These are phyloP conservation scores for Atethmia centrago DNA, from an alignment of 2,888 invertebrate genomes.

Conservation along the genomic window DNA sequence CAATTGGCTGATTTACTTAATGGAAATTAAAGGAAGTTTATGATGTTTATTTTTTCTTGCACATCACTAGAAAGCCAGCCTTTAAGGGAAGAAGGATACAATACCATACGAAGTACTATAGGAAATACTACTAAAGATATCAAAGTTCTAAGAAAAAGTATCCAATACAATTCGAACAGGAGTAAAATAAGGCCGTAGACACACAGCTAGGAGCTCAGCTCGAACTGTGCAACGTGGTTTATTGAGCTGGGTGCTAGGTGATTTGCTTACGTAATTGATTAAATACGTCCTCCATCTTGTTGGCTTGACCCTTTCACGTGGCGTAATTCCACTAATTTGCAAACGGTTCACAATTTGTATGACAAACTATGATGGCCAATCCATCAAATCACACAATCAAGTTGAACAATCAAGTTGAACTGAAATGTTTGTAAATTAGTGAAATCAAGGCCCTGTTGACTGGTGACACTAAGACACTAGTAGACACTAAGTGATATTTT, in stretches of 20 bases:
- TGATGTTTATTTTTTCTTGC: not conserved
- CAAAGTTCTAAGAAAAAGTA: constrained; percentile 13
- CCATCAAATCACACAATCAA: too few species aligned
- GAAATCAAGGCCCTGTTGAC: not conserved
- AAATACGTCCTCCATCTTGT: not conserved
- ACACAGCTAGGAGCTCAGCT: not conserved
- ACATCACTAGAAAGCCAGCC: not conserved
- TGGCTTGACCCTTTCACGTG: too few species aligned
- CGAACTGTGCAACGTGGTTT: not conserved
- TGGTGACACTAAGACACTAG: not conserved
- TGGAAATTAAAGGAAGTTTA: not conserved
- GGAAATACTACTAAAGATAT: constrained; percentile 16
- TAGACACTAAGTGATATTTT: not conserved
- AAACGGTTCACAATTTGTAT: too few species aligned
- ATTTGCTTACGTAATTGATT: not conserved
- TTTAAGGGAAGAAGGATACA: not conserved
- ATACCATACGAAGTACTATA: not conserved
- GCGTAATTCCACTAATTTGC: too few species aligned
- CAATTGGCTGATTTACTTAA: not conserved
- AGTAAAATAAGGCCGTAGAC: not conserved
- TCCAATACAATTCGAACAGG: constrained; percentile 27
- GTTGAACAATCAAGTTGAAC: too few species aligned
- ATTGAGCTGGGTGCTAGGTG: too few species aligned
- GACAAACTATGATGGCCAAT: not conserved
- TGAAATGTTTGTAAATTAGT: not conserved